phyloP scores from a whole-genome alignment of 2,888 invertebrate genomes.

The Mystacides longicornis region DNA sequence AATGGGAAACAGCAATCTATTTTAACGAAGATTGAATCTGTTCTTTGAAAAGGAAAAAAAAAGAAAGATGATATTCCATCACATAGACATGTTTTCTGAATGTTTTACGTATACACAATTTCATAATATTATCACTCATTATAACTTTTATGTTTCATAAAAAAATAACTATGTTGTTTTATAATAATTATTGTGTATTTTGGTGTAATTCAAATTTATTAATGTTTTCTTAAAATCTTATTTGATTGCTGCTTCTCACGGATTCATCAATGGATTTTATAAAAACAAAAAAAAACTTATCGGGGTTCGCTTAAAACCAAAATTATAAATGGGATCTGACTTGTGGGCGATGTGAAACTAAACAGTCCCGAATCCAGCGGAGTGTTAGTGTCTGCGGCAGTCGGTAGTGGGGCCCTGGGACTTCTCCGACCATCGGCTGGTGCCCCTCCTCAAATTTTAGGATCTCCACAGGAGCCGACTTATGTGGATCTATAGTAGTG shows the following conservation, averaged over 20 bases:
- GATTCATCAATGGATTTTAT: constrained; percentile 5
- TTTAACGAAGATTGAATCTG: constrained; percentile 1
- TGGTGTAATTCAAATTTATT: constrained; percentile 1
- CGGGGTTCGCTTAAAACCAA: background rate
- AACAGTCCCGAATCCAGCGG: constrained; percentile 51
- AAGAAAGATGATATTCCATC: background rate
- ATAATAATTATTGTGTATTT: constrained; percentile 9
- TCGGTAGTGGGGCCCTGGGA: constrained; percentile 36
- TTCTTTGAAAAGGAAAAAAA: background rate
- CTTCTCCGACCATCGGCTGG: constrained; percentile 48
- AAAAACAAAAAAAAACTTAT: background rate
- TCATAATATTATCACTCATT: constrained; percentile 1
- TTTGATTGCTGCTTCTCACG: constrained; percentile 26
- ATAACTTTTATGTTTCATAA: background rate
- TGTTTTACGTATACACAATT: background rate
- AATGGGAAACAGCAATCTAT: constrained; percentile 3
- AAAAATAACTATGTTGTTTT: background rate
- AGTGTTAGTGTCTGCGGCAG: constrained; percentile 42
- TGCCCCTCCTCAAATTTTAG: constrained; percentile 42
- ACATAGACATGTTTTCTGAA: constrained; percentile 3
- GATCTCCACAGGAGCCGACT: constrained; percentile 79
- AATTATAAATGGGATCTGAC: background rate
- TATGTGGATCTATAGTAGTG: constrained; percentile 87
- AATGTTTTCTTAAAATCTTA: constrained; percentile 25
- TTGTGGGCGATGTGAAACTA: background rate